Conservation (phyloP, 2,113 vertebrate species). For the Condylura cristata region DNA sequence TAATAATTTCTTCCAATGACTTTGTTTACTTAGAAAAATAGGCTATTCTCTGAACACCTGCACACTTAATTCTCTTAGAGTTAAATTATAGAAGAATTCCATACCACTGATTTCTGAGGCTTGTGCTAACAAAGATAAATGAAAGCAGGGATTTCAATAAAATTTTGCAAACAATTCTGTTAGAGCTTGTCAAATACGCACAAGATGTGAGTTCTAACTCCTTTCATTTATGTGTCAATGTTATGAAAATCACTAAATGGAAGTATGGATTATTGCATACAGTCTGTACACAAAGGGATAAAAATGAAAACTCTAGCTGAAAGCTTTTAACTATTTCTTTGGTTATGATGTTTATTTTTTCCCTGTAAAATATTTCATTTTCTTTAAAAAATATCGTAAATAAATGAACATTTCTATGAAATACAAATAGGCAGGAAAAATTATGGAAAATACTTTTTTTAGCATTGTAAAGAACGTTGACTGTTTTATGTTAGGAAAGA, state of each 20-base stretch:
- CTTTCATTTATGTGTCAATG: slow-evolving; percentile 83
- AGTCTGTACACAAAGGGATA: slow-evolving; percentile 71
- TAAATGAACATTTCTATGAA: not conserved
- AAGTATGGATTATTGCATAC: slow-evolving; percentile 61
- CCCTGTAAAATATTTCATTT: not conserved
- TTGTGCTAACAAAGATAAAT: slow-evolving; percentile 88
- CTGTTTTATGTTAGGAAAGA: slow-evolving; percentile 1
- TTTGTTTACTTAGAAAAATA: slow-evolving; percentile 80
- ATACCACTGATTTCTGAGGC: slow-evolving; percentile 78
- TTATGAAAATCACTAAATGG: slow-evolving; percentile 78
- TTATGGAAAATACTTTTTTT: not conserved
- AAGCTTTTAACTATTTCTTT: slow-evolving; percentile 77
- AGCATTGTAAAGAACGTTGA: not conserved
- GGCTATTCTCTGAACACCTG: slow-evolving; percentile 72
- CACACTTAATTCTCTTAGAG: slow-evolving; percentile 79
- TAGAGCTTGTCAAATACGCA: slow-evolving; percentile 84
- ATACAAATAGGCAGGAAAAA: not conserved
- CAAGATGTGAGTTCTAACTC: slow-evolving; percentile 75
- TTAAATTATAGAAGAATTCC: slow-evolving; percentile 83
- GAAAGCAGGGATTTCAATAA: slow-evolving; percentile 84
- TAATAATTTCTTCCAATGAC: slow-evolving; percentile 72
- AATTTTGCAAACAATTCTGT: slow-evolving; percentile 87
- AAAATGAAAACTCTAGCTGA: slow-evolving; percentile 67
- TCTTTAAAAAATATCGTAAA: slow-evolving; percentile 11
- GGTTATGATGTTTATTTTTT: slow-evolving; percentile 58